A percentile compares a stretch with the other conserved stretches of the same genome.
These are phyloP conservation scores for Campylomormyrus numenius DNA, from an alignment of 2,113 vertebrate species.

Conservation along the genomic window DNA sequence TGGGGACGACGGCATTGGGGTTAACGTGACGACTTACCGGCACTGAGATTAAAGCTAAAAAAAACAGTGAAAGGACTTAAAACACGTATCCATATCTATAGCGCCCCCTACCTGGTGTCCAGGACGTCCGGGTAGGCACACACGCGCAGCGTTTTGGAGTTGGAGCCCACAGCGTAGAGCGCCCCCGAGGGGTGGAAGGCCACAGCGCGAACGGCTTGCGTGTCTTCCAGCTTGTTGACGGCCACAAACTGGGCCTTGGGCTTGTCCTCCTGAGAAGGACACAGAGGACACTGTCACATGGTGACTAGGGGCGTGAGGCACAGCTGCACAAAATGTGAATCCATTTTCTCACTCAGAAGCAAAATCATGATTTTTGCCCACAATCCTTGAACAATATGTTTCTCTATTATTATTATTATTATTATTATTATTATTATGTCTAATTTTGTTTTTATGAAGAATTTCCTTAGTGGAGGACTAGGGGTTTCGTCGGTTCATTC, in stretches of 20 bases:
- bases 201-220: constrained; percentile 91
- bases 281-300: background rate
- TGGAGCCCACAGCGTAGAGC: constrained; percentile 91
- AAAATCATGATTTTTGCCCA: background rate
- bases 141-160: constrained; percentile 92
- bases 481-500: background rate
- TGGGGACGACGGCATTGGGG: background rate
- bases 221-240: constrained; percentile 85
- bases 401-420: background rate
- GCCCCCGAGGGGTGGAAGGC: constrained; percentile 89
- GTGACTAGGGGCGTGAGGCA: background rate
- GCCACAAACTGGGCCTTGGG: constrained; percentile 79
- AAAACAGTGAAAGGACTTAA: background rate
- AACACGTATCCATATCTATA: background rate
- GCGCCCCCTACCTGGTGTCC: constrained; percentile 68
- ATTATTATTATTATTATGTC: too few species aligned
- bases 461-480: background rate
- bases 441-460: background rate
- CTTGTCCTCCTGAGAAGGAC: constrained; percentile 64
- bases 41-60: background rate
- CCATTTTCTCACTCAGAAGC: background rate
- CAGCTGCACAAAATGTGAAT: background rate
- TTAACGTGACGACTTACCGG: background rate
- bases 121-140: constrained; percentile 87
- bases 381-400: background rate